A percentile compares a stretch with the other conserved stretches of the same genome.
phyloP scores from a whole-genome alignment of 1,140 invertebrate genomes.

The Anagrus nilaparvatae region DNA sequence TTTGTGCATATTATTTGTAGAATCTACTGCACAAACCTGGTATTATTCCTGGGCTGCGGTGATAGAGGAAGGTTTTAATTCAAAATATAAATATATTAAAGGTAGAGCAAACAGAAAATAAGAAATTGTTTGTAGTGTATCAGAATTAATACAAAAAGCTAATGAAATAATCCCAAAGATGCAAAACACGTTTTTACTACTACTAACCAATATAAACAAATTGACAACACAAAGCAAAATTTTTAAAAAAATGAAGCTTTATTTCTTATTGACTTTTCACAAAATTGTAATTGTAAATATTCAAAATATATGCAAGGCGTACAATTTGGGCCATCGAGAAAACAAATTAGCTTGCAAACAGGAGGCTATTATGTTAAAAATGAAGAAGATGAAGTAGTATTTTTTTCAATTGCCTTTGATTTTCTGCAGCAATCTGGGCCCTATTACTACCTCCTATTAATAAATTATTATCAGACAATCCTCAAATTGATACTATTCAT shows the following conservation, averaged over 20 bases:
- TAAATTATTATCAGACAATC: conserved; percentile 12
- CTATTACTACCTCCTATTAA: conserved; percentile 28
- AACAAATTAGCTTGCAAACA: conserved; percentile 30
- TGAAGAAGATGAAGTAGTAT: conserved; percentile 13
- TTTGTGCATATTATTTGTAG: too few relatives aligned
- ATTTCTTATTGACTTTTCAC: conserved; percentile 30
- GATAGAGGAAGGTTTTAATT: too few relatives aligned
- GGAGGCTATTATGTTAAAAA: conserved; percentile 23
- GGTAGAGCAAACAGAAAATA: too few relatives aligned
- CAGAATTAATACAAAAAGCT: conserved; percentile 11
- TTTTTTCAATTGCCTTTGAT: conserved; percentile 31
- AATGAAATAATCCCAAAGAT: conserved; percentile 10
- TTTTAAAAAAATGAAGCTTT: conserved; percentile 22
- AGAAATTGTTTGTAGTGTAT: conserved; percentile 4
- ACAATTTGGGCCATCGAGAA: conserved; percentile 26
- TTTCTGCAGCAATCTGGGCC: conserved; percentile 29
- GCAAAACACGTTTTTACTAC: conserved; percentile 24
- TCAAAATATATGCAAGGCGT: conserved; percentile 27
- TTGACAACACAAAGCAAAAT: conserved; percentile 24
- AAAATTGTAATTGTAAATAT: conserved; percentile 32
- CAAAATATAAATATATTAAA: too few relatives aligned
- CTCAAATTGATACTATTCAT: conserved; percentile 15
- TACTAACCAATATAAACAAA: conserved; percentile 21
- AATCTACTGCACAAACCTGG: too few relatives aligned
- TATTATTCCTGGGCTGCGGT: too few relatives aligned